Conservation (phyloP, 2,797 vertebrate species). For the Malurus splendens region DNA sequence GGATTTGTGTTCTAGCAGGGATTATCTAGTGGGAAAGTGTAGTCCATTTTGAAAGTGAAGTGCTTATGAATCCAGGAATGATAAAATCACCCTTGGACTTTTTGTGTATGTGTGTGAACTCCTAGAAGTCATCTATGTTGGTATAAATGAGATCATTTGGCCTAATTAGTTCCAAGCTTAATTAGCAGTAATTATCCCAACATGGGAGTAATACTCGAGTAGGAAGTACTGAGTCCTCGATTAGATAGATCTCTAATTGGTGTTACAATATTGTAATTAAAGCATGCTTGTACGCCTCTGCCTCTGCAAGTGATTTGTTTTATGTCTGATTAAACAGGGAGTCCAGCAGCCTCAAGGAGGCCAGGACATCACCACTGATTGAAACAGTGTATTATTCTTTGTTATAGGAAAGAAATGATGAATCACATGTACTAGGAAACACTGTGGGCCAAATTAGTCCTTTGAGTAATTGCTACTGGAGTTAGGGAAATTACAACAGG, state of each 20-base stretch:
- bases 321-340: constrained; percentile 82
- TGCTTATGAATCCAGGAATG: constrained; percentile 58
- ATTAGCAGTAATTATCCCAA: constrained; percentile 97
- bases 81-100: constrained; percentile 68
- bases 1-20: neutral
- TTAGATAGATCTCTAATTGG: constrained; percentile 85
- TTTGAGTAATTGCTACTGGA: constrained; percentile 53
- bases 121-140: constrained; percentile 81
- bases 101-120: constrained; percentile 52
- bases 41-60: constrained; percentile 38
- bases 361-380: constrained; percentile 64
- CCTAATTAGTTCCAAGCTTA: constrained; percentile 91
- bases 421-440: constrained; percentile 52
- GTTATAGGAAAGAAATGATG: constrained; percentile 54
- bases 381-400: constrained; percentile 49
- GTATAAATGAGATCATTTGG: constrained; percentile 91
- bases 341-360: constrained; percentile 73
- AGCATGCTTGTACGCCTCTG: constrained; percentile 85
- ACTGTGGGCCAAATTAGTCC: constrained; percentile 58
- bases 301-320: constrained; percentile 77
- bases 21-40: neutral
- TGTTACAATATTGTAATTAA: constrained; percentile 90
- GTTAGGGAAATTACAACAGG: constrained; percentile 48
- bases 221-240: constrained; percentile 83
- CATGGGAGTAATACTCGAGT: constrained; percentile 90